Evolutionary conservation across 2,113 vertebrate genomes (phyloP), one percentile per base, ranked within the genome.

Genomic region (Cinclus cinclus): DNA sequence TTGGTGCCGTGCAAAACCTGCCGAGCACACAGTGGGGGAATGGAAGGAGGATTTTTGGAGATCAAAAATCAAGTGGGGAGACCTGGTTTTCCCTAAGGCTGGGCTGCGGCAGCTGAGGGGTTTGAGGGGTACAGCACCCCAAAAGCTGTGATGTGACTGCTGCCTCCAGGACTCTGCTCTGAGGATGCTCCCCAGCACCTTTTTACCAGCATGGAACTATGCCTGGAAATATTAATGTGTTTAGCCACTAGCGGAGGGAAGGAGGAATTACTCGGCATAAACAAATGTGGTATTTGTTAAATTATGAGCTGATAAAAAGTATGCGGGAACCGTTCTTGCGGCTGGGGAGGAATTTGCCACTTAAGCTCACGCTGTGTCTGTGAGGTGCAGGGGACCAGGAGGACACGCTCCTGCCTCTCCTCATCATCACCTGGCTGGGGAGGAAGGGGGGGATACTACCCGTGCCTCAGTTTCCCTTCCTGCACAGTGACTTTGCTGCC

Each of bases 261-360:
- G 80, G 91, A 69, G 95, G 77, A 91, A 94, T 71, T 92, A 19
- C 92, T 10, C 28, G 91, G 91, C 90, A 82, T 89, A 96, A 88
- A 86, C 82, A 96, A 91, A 95, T 62, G 95, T 22, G 73, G 46
- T 89, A 76, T 89, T 94, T 93, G 93, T 87, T 79, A 81, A 95
- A 91, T 95, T 92, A 94, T n/a, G 89, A 93, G 95, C 90, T 92
- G 92, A 88, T 86, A 89, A 93, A 95, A 95, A 94, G 50, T 87
- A 55, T 18, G 23, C 4, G 71, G 80, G 90, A 86, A 87, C 78
- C 6, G 52, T 33, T 78, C 79, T 70, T 2, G 33, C 17, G 19
- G 44, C 69, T 52, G 71, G 85, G 89, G 89, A 90, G 68, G 93
- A 87, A 92, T 95, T 81, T 23, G 17, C 52, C 50, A 6, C 85